These are phyloP conservation scores for Aspiorhynchus laticeps DNA, from an alignment of 2,113 vertebrate species.

Conservation along the genomic window DNA sequence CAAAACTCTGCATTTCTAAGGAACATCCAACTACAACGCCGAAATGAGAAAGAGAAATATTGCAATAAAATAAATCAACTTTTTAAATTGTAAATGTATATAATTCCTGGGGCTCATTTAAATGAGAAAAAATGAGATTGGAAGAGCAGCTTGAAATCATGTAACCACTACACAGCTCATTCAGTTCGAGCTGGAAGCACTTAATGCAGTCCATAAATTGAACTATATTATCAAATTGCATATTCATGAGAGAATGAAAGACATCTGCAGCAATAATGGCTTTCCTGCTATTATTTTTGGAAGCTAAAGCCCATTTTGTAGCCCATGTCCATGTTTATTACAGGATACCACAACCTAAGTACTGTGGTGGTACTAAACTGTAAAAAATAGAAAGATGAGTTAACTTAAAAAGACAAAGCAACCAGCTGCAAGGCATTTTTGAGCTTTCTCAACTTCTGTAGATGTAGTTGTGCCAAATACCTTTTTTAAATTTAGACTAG, in stretches of 20 bases:
- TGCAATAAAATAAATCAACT: slow-evolving; percentile 5
- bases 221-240: slow-evolving; percentile 11
- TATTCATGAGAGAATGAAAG: slow-evolving; percentile 4
- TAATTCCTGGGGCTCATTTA: background rate
- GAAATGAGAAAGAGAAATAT: background rate
- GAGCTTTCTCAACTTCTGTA: background rate
- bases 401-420: background rate
- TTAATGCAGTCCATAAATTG: slow-evolving; percentile 14
- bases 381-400: background rate
- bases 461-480: background rate
- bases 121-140: slow-evolving; percentile 8
- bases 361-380: background rate
- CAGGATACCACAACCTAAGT: background rate
- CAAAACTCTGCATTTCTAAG: slow-evolving; percentile 36
- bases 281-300: background rate
- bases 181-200: background rate
- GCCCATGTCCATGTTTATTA: background rate
- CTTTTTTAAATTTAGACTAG: background rate
- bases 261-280: slow-evolving; percentile 4
- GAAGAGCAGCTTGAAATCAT: background rate
- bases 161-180: background rate
- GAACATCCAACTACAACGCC: slow-evolving; percentile 19
- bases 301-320: background rate
- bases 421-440: background rate
- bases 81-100: slow-evolving; percentile 3